Percentiles rank a stretch among this genome's conserved stretches.
Conservation (phyloP, 2,888 invertebrate genomes). For the Tipula helvola region DNA sequence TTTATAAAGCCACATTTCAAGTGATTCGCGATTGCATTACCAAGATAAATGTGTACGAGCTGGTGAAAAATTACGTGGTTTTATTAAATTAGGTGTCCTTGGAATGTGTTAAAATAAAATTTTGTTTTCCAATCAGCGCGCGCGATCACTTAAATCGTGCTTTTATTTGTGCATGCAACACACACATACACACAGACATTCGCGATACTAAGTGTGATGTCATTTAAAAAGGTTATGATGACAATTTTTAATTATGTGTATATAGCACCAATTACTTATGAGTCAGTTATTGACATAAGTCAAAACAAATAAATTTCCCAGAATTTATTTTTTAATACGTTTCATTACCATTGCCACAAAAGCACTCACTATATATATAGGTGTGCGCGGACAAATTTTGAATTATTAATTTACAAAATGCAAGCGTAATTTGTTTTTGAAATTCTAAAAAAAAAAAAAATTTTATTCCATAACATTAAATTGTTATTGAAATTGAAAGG, state of each 20-base stretch:
- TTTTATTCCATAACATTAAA: background rate
- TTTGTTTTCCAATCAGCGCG: background rate
- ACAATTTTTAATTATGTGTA: background rate
- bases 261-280: background rate
- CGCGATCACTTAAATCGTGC: background rate
- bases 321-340: background rate
- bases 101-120: background rate
- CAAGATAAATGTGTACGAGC: background rate
- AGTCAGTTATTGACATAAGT: background rate
- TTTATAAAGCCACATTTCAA: background rate
- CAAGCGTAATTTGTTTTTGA: background rate
- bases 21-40: background rate
- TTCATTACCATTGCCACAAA: background rate
- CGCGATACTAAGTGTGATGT: background rate
- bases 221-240: background rate
- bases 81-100: background rate
- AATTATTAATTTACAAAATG: background rate
- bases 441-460: background rate
- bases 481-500: background rate
- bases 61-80: background rate
- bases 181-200: background rate
- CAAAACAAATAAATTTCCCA: too few relatives aligned
- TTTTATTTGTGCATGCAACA: background rate
- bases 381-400: background rate
- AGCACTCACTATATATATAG: background rate